These are phyloP conservation scores for Gonocerus acuteangulatus DNA, from an alignment of 2,888 invertebrate species.

Conservation along the genomic window DNA sequence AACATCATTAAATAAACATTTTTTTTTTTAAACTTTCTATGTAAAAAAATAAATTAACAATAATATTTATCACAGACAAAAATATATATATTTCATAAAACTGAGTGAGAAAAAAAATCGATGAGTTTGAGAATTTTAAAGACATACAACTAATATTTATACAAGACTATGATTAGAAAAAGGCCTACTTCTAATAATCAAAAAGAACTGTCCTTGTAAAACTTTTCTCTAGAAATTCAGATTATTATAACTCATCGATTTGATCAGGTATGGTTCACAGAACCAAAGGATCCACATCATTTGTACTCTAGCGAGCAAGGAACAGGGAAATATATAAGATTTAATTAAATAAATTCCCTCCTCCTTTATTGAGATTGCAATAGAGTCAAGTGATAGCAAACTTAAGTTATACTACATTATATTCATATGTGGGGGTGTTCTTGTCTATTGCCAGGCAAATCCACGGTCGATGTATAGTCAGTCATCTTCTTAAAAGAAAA, in stretches of 20 bases:
- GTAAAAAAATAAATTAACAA: constrained; percentile 37
- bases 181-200: no score
- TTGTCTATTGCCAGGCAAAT: no score
- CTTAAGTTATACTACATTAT: constrained; percentile 32
- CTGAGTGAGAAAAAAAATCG: constrained; percentile 25
- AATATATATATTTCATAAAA: constrained; percentile 11
- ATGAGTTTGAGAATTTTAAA: background rate
- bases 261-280: constrained; percentile 7
- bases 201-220: no score
- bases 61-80: constrained; percentile 36
- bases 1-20: constrained; percentile 47
- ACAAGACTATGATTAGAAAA: no score
- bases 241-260: background rate
- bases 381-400: constrained; percentile 17
- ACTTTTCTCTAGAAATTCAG: no score
- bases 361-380: constrained; percentile 8
- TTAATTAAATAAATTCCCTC: constrained; percentile 10
- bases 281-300: background rate
- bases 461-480: no score
- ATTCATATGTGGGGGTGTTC: background rate
- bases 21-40: constrained; percentile 20
- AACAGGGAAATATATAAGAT: constrained; percentile 20
- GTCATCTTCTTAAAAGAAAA: no score
- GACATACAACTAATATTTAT: no score
- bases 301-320: constrained; percentile 15